Evolutionary conservation across 2,113 vertebrate species (phyloP), one percentile per base, ranked within the genome.

Genomic region (Hippocampus mohnikei): DNA sequence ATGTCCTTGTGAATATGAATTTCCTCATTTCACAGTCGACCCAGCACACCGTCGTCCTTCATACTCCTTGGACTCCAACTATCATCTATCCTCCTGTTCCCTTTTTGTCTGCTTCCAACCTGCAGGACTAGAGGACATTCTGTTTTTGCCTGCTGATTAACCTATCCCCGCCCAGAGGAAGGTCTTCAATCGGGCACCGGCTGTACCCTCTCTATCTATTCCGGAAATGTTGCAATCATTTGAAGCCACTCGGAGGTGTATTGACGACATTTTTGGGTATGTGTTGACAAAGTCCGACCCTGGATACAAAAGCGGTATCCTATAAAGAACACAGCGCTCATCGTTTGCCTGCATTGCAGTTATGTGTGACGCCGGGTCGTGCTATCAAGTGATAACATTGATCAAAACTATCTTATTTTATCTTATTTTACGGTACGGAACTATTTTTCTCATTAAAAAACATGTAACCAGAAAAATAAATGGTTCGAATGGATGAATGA

Each of bases 121-220:
- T 82, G 75, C 78, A 75, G 83, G 78, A 83, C 80, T 75, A 27
- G 33, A 86, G 81, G 85, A 82, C 81, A 85, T 83, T 85, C 78
- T 90, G 33, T 88, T 87, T 85, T 76, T 82, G 78, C 84, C 79
- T 68, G 78, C 80, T 90, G 85, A 87, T 90, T 87, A 90, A 86
- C 84, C 86, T 84, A 72, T 71, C 75, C 62, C 75, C 50, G 82
- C 88, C 88, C 77, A 60, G 1, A 85, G 89, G 82, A 82, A 79
- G 61, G 82, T 79, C 73, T 89, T 86, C 86, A 84, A 86, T 86
- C 87, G 85, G 68, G 82, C 67, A 73, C 67, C 29, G 74, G 71
- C 81, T 67, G 71, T 25, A 72, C 84, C 59, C 70, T 74, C 78
- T 85, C 76, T 69, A 72, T 81, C 80, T 76, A 84, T 55, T 68